Conservation (phyloP, 2,113 vertebrate genomes). For the Marmota flaviventris region DNA sequence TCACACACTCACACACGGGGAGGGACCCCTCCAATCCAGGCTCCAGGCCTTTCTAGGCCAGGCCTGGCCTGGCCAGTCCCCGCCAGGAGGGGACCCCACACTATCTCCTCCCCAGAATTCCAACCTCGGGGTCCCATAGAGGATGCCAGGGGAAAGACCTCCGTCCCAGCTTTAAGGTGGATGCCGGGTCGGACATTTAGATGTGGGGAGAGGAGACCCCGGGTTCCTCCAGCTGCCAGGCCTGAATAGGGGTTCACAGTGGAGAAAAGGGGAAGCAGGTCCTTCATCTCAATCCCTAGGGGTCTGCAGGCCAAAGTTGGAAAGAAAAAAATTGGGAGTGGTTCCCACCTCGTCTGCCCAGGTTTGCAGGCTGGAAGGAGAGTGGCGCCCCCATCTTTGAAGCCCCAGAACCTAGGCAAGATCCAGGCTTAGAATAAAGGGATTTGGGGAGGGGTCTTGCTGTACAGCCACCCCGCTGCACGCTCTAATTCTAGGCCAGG, state of each 20-base stretch:
- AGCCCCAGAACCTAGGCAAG: not conserved
- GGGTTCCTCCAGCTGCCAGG: not conserved
- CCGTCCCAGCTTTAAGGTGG: not conserved
- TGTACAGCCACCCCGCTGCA: not conserved
- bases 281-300: not conserved
- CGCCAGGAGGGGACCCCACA: not conserved
- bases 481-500: not conserved
- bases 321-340: not conserved
- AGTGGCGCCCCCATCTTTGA: not conserved
- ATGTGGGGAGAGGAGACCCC: not conserved
- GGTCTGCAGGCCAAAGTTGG: slow-evolving; percentile 21
- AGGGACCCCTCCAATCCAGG: not conserved
- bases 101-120: not conserved
- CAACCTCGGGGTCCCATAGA: not conserved
- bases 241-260: not conserved
- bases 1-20: not conserved
- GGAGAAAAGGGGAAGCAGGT: not conserved
- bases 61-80: not conserved
- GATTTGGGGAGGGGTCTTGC: slow-evolving; percentile 67
- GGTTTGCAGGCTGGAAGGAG: not conserved
- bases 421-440: slow-evolving; percentile 74
- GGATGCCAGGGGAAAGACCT: not conserved
- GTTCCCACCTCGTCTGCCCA: not conserved
- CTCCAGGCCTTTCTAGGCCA: not conserved
- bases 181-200: not conserved